A percentile compares a stretch with the other conserved stretches of the same genome.
phyloP scores from a whole-genome alignment of 2,113 vertebrate species.

The Cheilinus undulatus region DNA sequence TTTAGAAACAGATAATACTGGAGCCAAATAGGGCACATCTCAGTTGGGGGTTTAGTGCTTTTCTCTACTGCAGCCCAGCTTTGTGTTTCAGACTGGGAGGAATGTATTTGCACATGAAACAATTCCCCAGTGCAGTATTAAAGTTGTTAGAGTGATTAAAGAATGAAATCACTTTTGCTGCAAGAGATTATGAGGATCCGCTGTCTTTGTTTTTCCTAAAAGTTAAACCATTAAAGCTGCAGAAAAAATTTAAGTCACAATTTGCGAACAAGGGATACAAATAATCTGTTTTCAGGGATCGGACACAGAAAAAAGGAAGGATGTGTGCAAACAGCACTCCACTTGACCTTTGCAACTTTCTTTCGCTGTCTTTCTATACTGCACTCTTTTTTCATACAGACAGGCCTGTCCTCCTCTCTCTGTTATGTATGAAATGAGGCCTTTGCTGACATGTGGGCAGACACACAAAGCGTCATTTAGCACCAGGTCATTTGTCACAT shows the following conservation, averaged over 20 bases:
- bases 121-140: constrained; percentile 5
- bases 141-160: neutral
- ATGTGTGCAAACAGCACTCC: constrained; percentile 7
- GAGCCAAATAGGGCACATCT: constrained; percentile 44
- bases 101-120: constrained; percentile 34
- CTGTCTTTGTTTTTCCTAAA: neutral
- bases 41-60: constrained; percentile 1
- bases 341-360: constrained; percentile 36
- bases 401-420: constrained; percentile 4
- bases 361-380: constrained; percentile 21
- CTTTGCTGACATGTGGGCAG: constrained; percentile 52
- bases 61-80: neutral
- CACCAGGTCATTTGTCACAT: constrained; percentile 74
- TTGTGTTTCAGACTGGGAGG: constrained; percentile 16
- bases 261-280: neutral
- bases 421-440: constrained; percentile 57
- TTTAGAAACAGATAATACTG: constrained; percentile 21
- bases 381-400: constrained; percentile 31
- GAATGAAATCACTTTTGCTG: constrained; percentile 1
- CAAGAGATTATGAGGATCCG: neutral
- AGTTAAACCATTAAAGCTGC: neutral
- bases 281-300: constrained; percentile 11
- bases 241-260: neutral
- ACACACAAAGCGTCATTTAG: constrained; percentile 71
- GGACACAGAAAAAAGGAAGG: neutral